Evolutionary conservation across 1,140 invertebrate species (phyloP).

Genomic region (Luehdorfia chinensis): DNA sequence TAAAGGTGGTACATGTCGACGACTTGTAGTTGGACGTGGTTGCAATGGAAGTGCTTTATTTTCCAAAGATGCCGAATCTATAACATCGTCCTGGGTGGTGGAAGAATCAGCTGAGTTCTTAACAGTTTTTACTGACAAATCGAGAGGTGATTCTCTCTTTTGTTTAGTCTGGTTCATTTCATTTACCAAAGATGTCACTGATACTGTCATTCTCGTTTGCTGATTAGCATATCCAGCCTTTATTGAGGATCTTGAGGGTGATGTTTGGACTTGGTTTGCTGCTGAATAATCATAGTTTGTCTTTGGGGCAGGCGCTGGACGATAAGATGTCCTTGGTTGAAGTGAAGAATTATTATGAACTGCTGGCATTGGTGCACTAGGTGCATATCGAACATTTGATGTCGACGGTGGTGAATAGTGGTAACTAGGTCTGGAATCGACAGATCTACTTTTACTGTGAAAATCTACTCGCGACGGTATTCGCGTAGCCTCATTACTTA

Average conservation of each 20-base stretch:
- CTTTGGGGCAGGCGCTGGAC: slow-evolving; percentile 47
- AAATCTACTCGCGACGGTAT: slow-evolving; percentile 46
- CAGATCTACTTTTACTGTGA: slow-evolving; percentile 36
- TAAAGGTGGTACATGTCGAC: slow-evolving; percentile 33
- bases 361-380: slow-evolving; percentile 35
- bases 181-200: slow-evolving; percentile 70
- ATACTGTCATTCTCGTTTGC: slow-evolving; percentile 68
- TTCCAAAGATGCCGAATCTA: slow-evolving; percentile 64
- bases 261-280: slow-evolving; percentile 54
- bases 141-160: slow-evolving; percentile 87
- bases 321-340: slow-evolving; percentile 46
- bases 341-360: slow-evolving; percentile 39
- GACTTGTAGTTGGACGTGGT: slow-evolving; percentile 42
- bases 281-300: slow-evolving; percentile 54
- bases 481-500: slow-evolving; percentile 42
- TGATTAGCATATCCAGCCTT: slow-evolving; percentile 61
- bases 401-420: slow-evolving; percentile 54
- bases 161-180: slow-evolving; percentile 72
- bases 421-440: slow-evolving; percentile 47
- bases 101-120: slow-evolving; percentile 91
- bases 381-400: slow-evolving; percentile 48
- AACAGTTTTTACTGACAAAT: slow-evolving; percentile 91
- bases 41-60: slow-evolving; percentile 56
- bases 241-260: slow-evolving; percentile 47
- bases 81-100: slow-evolving; percentile 84